A percentile compares a stretch with the other conserved stretches of the same genome.
Evolutionary conservation across 2,797 vertebrate genomes (phyloP).

Genomic region (Coregonus sp.): DNA sequence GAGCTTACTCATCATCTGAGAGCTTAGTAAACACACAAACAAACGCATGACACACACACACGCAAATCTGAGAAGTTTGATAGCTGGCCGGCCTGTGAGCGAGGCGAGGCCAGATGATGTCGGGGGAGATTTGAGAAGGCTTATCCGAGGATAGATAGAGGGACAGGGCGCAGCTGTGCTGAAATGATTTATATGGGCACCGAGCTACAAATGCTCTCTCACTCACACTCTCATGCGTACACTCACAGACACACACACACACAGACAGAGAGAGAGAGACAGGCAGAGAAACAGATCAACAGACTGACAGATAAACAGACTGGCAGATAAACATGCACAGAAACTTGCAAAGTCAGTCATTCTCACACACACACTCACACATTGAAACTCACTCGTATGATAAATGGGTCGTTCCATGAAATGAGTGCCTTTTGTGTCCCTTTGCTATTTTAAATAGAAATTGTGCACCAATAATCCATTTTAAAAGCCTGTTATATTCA

Average conservation of each 20-base stretch:
- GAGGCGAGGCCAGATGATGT: conserved; percentile 71
- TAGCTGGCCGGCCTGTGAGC: conserved; percentile 56
- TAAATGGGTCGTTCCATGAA: conserved; percentile 39
- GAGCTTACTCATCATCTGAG: conserved; percentile 52
- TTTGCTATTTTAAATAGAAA: no score
- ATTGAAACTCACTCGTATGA: conserved; percentile 33
- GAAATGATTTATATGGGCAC: conserved; percentile 78
- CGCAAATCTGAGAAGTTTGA: conserved; percentile 63
- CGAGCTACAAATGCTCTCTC: conserved; percentile 53
- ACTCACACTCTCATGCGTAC: conserved; percentile 30
- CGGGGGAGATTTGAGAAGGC: conserved; percentile 80
- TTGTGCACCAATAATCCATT: no score
- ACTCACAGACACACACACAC: conserved; percentile 15
- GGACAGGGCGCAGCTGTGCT: conserved; percentile 75
- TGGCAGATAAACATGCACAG: conserved; percentile 2
- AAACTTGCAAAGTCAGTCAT: conserved; percentile 27
- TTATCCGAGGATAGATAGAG: conserved; percentile 76
- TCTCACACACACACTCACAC: conserved; percentile 33
- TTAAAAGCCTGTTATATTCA: no score
- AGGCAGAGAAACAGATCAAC: conserved; percentile 14
- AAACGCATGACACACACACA: conserved; percentile 13
- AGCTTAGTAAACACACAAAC: conserved; percentile 54
- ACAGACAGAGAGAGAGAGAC: conserved; percentile 11
- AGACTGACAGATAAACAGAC: conserved; percentile 4
- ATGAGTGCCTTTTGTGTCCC: no score